These are phyloP conservation scores for Acheta domesticus DNA, from an alignment of 2,888 invertebrate genomes.

Conservation along the genomic window DNA sequence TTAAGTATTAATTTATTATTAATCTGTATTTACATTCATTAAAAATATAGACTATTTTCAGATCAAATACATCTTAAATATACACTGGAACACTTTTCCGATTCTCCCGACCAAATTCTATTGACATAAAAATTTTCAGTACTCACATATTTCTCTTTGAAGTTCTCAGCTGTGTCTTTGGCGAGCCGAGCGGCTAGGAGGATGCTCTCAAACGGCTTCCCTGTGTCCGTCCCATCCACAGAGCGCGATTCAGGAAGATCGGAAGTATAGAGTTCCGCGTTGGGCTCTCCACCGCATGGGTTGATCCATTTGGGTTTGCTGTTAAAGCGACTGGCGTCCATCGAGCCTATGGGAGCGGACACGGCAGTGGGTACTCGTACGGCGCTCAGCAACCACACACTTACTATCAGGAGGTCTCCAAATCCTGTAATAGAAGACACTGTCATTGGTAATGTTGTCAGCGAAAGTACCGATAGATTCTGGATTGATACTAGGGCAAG, in stretches of 20 bases:
- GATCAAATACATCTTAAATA: too few species aligned
- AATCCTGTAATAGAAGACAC: slow-evolving; percentile 47
- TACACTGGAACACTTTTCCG: too few species aligned
- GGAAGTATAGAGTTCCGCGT: slow-evolving; percentile 30
- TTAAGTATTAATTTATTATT: too few species aligned
- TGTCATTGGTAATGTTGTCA: too few species aligned
- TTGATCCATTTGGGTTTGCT: slow-evolving; percentile 52
- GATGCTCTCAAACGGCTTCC: slow-evolving; percentile 48
- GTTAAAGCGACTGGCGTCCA: slow-evolving; percentile 21
- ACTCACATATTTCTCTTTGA: slow-evolving; percentile 54
- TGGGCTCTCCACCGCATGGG: slow-evolving; percentile 48
- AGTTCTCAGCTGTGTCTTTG: slow-evolving; percentile 47
- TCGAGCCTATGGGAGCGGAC: slow-evolving; percentile 44
- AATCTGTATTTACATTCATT: too few species aligned
- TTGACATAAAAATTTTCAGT: neutral
- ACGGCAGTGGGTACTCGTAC: slow-evolving; percentile 45
- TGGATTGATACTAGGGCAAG: too few species aligned
- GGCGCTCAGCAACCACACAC: slow-evolving; percentile 47
- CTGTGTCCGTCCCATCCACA: slow-evolving; percentile 39
- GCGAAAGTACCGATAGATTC: too few species aligned
- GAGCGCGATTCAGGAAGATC: slow-evolving; percentile 34
- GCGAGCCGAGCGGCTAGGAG: slow-evolving; percentile 50
- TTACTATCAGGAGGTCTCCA: slow-evolving; percentile 48
- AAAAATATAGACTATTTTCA: too few species aligned
- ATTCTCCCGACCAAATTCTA: too few species aligned